Percentiles rank a stretch among this genome's conserved stretches.
Evolutionary conservation across 2,113 vertebrate genomes (phyloP).

Genomic region (Tachysurus fulvidraco): DNA sequence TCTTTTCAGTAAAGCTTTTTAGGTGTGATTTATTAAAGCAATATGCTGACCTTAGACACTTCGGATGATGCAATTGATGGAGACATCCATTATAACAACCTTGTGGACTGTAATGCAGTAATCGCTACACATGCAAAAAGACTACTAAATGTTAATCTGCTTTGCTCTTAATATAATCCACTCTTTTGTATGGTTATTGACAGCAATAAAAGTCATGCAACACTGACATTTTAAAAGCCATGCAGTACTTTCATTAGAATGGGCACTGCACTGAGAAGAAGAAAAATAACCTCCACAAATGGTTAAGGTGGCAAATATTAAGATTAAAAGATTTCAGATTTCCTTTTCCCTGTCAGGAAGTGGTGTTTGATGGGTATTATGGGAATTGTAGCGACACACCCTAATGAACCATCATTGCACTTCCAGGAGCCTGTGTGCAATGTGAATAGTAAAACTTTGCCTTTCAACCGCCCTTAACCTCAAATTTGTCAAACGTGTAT

Average conservation of each 20-base stretch:
- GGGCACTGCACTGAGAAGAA: neutral
- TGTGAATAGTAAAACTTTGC: constrained; percentile 25
- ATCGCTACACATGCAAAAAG: neutral
- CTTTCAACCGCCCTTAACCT: constrained; percentile 51
- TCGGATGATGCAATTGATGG: neutral
- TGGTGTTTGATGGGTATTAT: constrained; percentile 25
- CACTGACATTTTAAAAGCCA: no score
- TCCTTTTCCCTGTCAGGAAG: constrained; percentile 3
- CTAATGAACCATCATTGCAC: constrained; percentile 35
- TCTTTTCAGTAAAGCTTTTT: constrained; percentile 40
- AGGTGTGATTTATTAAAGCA: constrained; percentile 42
- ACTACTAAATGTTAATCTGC: neutral
- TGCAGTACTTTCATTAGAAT: neutral
- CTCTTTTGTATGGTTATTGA: neutral
- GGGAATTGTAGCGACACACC: constrained; percentile 30
- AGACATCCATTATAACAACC: neutral
- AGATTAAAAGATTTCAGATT: neutral
- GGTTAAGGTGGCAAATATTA: constrained; percentile 2
- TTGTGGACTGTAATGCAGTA: constrained; percentile 1
- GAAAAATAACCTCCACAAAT: neutral
- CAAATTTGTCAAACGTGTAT: constrained; percentile 54
- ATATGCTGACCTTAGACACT: neutral
- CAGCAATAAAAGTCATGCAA: neutral
- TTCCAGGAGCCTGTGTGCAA: constrained; percentile 46
- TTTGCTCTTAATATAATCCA: neutral